Percentiles rank a stretch among this genome's conserved stretches.
Conservation (phyloP, 2,888 invertebrate genomes). For the Thyatira batis region DNA sequence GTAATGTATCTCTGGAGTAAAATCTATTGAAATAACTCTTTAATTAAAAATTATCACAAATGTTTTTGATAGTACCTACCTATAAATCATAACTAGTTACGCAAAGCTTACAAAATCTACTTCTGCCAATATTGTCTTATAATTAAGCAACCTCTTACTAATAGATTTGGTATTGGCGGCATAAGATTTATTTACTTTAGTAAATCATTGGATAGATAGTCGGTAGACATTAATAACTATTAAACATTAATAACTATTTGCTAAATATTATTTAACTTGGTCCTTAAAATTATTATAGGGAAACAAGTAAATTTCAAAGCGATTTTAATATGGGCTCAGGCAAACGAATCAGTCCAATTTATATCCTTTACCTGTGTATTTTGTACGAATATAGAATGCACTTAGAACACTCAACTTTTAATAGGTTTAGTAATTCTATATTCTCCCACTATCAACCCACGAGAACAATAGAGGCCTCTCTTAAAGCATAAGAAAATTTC, state of each 20-base stretch:
- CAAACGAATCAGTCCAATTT: too few species aligned
- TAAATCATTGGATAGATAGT: neutral
- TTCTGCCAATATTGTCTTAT: slow-evolving; percentile 21
- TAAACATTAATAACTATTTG: neutral
- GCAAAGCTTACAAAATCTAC: neutral
- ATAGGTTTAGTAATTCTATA: too few species aligned
- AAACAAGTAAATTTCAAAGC: neutral
- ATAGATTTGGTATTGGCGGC: slow-evolving; percentile 3
- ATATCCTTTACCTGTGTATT: neutral
- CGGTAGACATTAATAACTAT: neutral
- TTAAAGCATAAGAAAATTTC: too few species aligned
- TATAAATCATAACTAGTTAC: neutral
- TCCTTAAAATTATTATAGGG: neutral
- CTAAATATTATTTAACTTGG: neutral
- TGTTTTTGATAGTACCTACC: too few species aligned
- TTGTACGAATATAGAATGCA: too few species aligned
- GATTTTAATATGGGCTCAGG: too few species aligned
- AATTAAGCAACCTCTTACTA: slow-evolving; percentile 14
- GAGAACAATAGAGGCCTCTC: too few species aligned
- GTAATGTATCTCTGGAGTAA: too few species aligned
- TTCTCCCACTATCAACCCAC: too few species aligned
- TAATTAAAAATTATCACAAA: too few species aligned
- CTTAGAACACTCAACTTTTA: too few species aligned
- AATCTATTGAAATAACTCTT: too few species aligned
- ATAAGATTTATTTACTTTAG: neutral